Evolutionary conservation across 2,113 vertebrate species (phyloP).

Genomic region (Aix galericulata): DNA sequence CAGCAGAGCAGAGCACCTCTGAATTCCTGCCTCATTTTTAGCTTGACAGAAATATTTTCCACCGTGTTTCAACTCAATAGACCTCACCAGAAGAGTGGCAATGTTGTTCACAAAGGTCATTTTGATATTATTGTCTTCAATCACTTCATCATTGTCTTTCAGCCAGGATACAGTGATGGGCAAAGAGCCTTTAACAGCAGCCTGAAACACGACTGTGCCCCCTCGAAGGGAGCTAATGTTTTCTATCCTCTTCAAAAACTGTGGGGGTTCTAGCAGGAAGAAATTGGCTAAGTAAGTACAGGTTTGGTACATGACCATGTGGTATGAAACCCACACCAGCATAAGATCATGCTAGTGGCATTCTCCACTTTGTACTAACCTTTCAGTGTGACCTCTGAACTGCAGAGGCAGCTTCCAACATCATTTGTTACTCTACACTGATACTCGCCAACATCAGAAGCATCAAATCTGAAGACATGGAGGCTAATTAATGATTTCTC

Average conservation of each 20-base stretch:
- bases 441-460: conserved; percentile 87
- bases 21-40: conserved; percentile 96
- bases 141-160: conserved; percentile 94
- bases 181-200: conserved; percentile 89
- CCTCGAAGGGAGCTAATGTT: conserved; percentile 86
- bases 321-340: neutral
- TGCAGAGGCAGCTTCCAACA: conserved; percentile 88
- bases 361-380: conserved; percentile 81
- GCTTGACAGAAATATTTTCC: conserved; percentile 95
- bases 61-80: conserved; percentile 86
- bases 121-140: conserved; percentile 88
- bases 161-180: conserved; percentile 92
- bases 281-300: conserved; percentile 47
- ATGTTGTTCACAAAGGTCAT: conserved; percentile 88
- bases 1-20: conserved; percentile 90
- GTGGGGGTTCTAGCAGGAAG: conserved; percentile 87
- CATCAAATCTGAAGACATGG: conserved; percentile 88
- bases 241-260: conserved; percentile 91
- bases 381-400: conserved; percentile 88
- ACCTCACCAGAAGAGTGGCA: conserved; percentile 87
- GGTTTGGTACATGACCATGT: neutral
- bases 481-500: conserved; percentile 86
- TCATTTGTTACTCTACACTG: conserved; percentile 91
- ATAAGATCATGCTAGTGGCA: neutral
- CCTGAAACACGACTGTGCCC: conserved; percentile 86